Evolutionary conservation across 2,113 vertebrate species (phyloP).

Genomic region (Corydoras sp.): DNA sequence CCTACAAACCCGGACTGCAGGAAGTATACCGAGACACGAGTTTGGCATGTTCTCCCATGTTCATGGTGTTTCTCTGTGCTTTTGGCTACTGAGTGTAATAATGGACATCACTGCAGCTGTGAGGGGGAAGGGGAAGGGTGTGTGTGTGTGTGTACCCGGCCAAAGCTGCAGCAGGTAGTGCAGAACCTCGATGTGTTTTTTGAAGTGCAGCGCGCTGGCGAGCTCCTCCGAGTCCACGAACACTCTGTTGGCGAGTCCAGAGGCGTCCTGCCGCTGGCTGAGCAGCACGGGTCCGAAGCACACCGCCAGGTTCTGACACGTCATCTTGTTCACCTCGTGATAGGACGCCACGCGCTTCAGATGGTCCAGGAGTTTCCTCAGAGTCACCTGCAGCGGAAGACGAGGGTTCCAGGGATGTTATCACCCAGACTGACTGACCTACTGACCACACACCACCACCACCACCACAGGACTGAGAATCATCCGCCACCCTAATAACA

Average conservation of each 20-base stretch:
- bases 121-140: too few relatives aligned
- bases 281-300: slow-evolving; percentile 94
- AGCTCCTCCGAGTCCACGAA: slow-evolving; percentile 96
- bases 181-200: slow-evolving; percentile 97
- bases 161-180: slow-evolving; percentile 96
- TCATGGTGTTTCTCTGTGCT: too few relatives aligned
- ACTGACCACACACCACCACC: too few relatives aligned
- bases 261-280: slow-evolving; percentile 88
- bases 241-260: slow-evolving; percentile 83
- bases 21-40: too few relatives aligned
- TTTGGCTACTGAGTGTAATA: too few relatives aligned
- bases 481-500: too few relatives aligned
- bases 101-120: too few relatives aligned
- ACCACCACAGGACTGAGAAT: too few relatives aligned
- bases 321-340: slow-evolving; percentile 96
- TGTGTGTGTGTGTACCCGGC: slow-evolving; percentile 76
- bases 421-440: too few relatives aligned
- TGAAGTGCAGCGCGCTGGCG: slow-evolving; percentile 94
- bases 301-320: slow-evolving; percentile 94
- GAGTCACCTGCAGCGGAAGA: slow-evolving; percentile 69
- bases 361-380: slow-evolving; percentile 89
- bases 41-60: too few relatives aligned
- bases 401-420: too few relatives aligned
- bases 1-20: too few relatives aligned
- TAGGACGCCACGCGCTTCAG: slow-evolving; percentile 91